Evolutionary conservation across 2,113 vertebrate genomes (phyloP), one percentile per base, ranked within the genome.

Genomic region (Lampris megalopsis): DNA sequence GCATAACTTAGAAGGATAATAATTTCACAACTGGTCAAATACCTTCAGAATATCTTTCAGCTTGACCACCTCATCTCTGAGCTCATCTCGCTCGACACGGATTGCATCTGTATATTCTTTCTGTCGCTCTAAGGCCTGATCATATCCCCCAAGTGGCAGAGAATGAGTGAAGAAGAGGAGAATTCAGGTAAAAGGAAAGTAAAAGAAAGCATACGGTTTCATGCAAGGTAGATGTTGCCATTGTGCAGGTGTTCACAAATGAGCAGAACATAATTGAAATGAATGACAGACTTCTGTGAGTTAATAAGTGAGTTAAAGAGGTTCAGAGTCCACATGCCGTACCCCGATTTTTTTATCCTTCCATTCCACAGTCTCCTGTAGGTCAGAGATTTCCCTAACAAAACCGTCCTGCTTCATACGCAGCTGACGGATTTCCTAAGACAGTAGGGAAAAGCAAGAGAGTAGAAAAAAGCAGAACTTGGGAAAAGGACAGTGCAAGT

Each of bases 61-160:
- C 82, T 93, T 73, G 91, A 95, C 89, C 84, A 96, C 94, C 94
- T 98, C 97, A 90, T 97, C 96, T 94, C 97, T 96, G 94, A 99
- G 97, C 70, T 96, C 95, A 91, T 99, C 97, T 2, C 97, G 96
- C 86, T 99, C 98, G 79, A 91, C 94, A 85, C 96, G 95, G 93
- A 99, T 85, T 63, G 97, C 96, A 84, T 99, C 98, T 92, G 96
- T 96, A 94, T 96, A 98, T 88, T 97, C 97, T 94, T 98, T 99
- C 94, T 99, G 98, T 83, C 97, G 97, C 91, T 99, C 98, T 97
- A 99, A 94, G 0, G 97, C 97, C 98, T 99, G 94, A 92, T 80
- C 80, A 84, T 53, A 58, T 64, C 68, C 75, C 68, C 76, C 45
- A 40, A 58, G 73, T 57, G 71, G 83, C 36, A 11, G 37, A 71